Evolutionary conservation across 53 echinoderm and acorn worm genomes (phyloP).

Genomic region (Echinometra lucunter): DNA sequence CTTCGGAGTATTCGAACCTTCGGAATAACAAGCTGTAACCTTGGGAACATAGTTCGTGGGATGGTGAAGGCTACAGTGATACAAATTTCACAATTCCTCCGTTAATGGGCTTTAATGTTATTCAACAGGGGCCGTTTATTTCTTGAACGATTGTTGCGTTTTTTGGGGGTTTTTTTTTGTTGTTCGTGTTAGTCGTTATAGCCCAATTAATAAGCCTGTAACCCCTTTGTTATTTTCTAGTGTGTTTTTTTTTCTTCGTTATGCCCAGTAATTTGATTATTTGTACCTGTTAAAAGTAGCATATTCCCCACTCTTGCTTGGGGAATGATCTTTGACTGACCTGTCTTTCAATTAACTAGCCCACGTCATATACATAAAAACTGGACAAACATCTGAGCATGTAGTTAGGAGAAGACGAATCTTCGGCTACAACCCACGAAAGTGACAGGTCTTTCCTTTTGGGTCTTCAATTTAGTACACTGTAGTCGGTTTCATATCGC

Average conservation of each 20-base stretch:
- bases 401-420: background rate
- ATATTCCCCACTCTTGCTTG: background rate
- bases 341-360: background rate
- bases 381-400: background rate
- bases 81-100: slow-evolving; percentile 2
- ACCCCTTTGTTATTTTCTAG: too few relatives aligned
- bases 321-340: background rate
- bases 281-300: too few relatives aligned
- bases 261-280: too few relatives aligned
- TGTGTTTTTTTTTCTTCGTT: too few relatives aligned
- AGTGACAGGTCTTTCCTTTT: background rate
- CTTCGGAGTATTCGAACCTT: too few relatives aligned
- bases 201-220: too few relatives aligned
- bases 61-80: background rate
- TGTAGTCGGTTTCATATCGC: too few relatives aligned
- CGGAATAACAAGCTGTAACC: too few relatives aligned
- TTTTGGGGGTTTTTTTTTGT: too few relatives aligned
- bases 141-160: background rate
- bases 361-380: too few relatives aligned
- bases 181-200: too few relatives aligned
- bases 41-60: background rate
- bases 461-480: too few relatives aligned
- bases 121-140: background rate
- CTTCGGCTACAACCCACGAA: background rate
- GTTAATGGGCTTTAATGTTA: background rate